These are phyloP conservation scores for Mus minutoides DNA, from an alignment of 2,797 vertebrate genomes.

Conservation along the genomic window DNA sequence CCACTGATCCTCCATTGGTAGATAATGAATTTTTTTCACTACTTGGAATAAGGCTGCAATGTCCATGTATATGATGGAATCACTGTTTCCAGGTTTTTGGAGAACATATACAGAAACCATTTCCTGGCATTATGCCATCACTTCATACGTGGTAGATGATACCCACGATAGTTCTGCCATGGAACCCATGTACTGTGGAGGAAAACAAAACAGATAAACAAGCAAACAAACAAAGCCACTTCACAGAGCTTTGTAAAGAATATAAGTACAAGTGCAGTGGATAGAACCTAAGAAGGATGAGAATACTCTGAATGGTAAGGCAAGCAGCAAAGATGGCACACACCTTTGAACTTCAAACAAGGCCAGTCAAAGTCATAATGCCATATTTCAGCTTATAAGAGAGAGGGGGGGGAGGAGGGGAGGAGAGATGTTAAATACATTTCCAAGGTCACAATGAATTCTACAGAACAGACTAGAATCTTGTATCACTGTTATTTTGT, in stretches of 20 bases:
- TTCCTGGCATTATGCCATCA: not conserved
- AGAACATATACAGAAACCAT: not conserved
- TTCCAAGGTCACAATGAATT: not conserved
- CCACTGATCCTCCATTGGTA: not conserved
- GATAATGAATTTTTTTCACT: not conserved
- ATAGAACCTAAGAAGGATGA: not conserved
- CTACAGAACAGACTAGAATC: not conserved
- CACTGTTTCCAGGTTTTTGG: not conserved
- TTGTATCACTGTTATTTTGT: not conserved
- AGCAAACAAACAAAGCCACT: not conserved
- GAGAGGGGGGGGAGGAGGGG: too few relatives aligned
- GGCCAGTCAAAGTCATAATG: not conserved
- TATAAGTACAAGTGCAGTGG: not conserved
- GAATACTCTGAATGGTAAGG: rapidly evolving
- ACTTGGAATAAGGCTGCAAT: not conserved
- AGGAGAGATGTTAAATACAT: slow-evolving; percentile 1
- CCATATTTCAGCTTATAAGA: not conserved
- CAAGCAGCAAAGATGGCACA: not conserved
- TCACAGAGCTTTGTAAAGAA: not conserved
- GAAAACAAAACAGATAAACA: slow-evolving; percentile 4
- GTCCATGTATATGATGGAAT: not conserved
- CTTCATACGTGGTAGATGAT: not conserved
- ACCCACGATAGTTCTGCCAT: not conserved
- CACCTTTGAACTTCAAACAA: not conserved
- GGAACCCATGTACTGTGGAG: not conserved